These are phyloP conservation scores for Phthorimaea operculella DNA, from an alignment of 1,140 invertebrate genomes.

Conservation along the genomic window DNA sequence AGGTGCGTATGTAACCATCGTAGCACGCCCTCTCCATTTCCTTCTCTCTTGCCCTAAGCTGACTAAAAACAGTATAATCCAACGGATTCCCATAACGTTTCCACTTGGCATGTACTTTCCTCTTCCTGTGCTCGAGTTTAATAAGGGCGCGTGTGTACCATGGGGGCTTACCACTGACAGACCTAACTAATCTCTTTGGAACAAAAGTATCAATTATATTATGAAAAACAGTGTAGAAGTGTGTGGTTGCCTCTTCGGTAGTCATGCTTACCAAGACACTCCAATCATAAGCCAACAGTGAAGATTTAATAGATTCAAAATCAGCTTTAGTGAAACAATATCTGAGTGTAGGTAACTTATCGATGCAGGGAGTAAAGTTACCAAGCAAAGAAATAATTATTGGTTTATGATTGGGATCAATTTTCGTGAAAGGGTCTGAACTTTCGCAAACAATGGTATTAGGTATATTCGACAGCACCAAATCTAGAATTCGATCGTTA, in stretches of 20 bases:
- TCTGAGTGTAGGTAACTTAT: neutral
- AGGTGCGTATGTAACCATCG: too few species aligned
- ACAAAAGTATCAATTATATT: neutral
- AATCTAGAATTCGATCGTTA: slow-evolving; percentile 10
- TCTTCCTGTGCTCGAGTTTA: neutral
- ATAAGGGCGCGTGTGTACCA: neutral
- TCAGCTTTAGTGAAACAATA: neutral
- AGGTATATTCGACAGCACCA: slow-evolving; percentile 3
- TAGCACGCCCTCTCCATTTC: too few species aligned
- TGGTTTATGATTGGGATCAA: slow-evolving; percentile 9
- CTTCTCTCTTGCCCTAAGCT: too few species aligned
- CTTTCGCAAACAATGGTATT: neutral
- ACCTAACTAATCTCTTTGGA: neutral
- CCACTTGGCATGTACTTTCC: too few species aligned
- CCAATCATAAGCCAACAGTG: neutral
- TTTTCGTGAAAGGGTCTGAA: neutral
- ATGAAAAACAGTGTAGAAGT: neutral
- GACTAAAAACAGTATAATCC: too few species aligned
- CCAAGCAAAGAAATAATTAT: neutral
- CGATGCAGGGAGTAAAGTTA: neutral
- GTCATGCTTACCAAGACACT: neutral
- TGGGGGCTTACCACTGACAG: neutral
- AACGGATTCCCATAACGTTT: too few species aligned
- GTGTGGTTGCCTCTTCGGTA: neutral
- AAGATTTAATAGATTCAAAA: neutral